A percentile compares a stretch with the other conserved stretches of the same genome.
Conservation (phyloP, 2,888 invertebrate genomes). For the Empis stercorea region DNA sequence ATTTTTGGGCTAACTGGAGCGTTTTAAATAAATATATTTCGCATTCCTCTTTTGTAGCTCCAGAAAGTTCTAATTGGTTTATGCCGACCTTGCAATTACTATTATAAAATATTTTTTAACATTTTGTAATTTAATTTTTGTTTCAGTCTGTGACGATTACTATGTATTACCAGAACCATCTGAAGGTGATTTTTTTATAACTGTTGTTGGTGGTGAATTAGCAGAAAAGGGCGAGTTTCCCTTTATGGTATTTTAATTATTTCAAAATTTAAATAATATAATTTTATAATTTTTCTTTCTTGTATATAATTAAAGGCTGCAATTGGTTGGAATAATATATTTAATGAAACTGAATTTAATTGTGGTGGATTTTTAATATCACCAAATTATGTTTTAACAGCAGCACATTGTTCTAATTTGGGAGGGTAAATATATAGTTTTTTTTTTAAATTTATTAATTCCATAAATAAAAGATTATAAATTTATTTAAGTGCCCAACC, state of each 20-base stretch:
- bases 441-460: background rate
- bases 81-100: too few species aligned
- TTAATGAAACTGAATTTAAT: constrained; percentile 22
- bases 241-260: constrained; percentile 1
- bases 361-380: constrained; percentile 34
- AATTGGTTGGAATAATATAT: background rate
- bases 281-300: background rate
- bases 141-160: background rate
- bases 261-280: background rate
- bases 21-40: too few species aligned
- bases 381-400: constrained; percentile 26
- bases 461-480: background rate
- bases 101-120: background rate
- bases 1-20: too few species aligned
- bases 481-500: constrained; percentile 8
- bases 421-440: constrained; percentile 19
- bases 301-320: background rate
- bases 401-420: constrained; percentile 29
- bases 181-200: background rate
- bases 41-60: too few species aligned
- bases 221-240: background rate
- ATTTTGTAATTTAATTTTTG: too few species aligned
- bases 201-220: background rate
- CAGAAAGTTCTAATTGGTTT: too few species aligned
- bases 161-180: background rate